phyloP scores from a whole-genome alignment of 2,113 vertebrate species.

The Apaloderma vittatum region DNA sequence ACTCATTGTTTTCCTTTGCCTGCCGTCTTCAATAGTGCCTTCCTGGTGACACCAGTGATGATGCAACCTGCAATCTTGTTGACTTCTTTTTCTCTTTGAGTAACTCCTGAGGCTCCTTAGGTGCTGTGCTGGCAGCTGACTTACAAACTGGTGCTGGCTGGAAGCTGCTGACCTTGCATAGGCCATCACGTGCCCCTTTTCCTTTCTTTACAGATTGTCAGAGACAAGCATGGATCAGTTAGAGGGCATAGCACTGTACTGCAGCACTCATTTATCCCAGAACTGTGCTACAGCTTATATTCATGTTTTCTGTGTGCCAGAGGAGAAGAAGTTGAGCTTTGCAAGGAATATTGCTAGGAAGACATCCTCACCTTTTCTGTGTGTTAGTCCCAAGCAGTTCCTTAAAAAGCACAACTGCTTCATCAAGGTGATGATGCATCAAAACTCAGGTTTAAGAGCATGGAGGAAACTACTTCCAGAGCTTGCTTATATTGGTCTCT shows the following conservation, averaged over 20 bases:
- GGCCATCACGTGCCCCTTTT: background rate
- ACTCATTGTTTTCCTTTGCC: background rate
- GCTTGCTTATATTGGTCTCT: background rate
- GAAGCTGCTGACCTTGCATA: background rate
- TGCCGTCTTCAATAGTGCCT: background rate
- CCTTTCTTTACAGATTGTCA: background rate
- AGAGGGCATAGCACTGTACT: background rate
- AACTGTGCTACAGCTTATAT: background rate
- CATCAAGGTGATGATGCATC: background rate
- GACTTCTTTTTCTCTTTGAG: background rate
- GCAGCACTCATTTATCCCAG: background rate
- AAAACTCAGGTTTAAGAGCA: background rate
- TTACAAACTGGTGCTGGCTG: background rate
- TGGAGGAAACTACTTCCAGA: background rate
- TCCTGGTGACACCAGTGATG: background rate
- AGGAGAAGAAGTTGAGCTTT: background rate
- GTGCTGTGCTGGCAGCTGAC: accelerated
- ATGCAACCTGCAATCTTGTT: background rate
- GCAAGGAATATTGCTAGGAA: background rate
- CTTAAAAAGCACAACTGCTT: background rate
- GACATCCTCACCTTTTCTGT: background rate
- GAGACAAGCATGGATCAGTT: background rate
- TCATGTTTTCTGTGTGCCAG: background rate
- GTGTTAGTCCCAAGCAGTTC: background rate
- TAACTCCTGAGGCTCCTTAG: accelerated